phyloP scores from a whole-genome alignment of 2,888 invertebrate genomes.

The Chrysolina oricalcia region DNA sequence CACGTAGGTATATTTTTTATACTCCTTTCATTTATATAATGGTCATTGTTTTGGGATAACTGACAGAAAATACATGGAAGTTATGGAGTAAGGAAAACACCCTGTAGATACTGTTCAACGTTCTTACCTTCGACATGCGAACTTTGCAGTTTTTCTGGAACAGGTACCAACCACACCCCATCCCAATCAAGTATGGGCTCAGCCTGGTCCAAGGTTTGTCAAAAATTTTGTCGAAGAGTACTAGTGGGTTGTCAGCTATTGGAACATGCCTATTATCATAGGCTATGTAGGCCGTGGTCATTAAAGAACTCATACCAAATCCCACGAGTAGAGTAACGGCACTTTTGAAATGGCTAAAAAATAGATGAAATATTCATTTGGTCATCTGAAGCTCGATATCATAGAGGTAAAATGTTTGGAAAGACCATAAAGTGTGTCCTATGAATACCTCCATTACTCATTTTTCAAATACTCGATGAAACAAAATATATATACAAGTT shows the following conservation, averaged over 20 bases:
- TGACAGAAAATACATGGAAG: too few relatives aligned
- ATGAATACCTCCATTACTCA: too few relatives aligned
- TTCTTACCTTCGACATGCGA: conserved; percentile 79
- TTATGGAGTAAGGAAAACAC: too few relatives aligned
- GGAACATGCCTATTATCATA: conserved; percentile 86
- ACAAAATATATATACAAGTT: too few relatives aligned
- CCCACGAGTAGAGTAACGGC: conserved; percentile 79
- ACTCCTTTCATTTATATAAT: too few relatives aligned
- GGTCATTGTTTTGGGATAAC: too few relatives aligned
- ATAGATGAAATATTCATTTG: not conserved
- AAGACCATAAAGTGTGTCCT: too few relatives aligned
- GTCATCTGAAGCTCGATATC: too few relatives aligned
- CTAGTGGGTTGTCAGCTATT: conserved; percentile 85
- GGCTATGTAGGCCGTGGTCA: conserved; percentile 87
- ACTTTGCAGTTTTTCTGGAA: conserved; percentile 88
- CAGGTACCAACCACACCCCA: conserved; percentile 87
- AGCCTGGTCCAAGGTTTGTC: conserved; percentile 92
- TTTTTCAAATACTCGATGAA: too few relatives aligned
- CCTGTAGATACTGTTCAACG: not conserved
- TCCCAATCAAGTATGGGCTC: conserved; percentile 89
- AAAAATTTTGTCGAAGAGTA: conserved; percentile 90
- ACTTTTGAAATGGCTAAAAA: conserved; percentile 82
- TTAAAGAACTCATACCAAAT: conserved; percentile 84
- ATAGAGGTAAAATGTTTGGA: too few relatives aligned
- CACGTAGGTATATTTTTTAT: too few relatives aligned